Conservation (phyloP, 2,113 vertebrate species). For the Indri indri region DNA sequence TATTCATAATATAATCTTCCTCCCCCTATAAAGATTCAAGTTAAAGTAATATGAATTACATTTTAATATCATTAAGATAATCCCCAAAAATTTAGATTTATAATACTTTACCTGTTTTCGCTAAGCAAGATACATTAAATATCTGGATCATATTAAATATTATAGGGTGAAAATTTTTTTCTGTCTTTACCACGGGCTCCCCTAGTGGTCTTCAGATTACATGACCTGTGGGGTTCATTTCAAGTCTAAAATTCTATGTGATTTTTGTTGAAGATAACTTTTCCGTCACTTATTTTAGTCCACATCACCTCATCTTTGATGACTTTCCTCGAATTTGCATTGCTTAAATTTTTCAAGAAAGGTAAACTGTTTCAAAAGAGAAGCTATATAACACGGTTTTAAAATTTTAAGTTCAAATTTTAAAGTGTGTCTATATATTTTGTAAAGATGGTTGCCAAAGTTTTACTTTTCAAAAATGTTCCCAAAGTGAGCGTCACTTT, state of each 20-base stretch:
- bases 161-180: not conserved
- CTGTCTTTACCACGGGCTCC: not conserved
- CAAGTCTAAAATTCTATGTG: not conserved
- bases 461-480: slow-evolving; percentile 53
- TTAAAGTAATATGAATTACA: slow-evolving; percentile 16
- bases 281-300: not conserved
- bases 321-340: not conserved
- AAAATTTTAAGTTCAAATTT: slow-evolving; percentile 21
- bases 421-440: not conserved
- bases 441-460: not conserved
- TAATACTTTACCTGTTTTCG: not conserved
- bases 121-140: not conserved
- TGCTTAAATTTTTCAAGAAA: slow-evolving; percentile 50
- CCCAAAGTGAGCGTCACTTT: not conserved
- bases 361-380: not conserved
- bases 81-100: not conserved
- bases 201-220: not conserved
- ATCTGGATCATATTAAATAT: slow-evolving; percentile 22
- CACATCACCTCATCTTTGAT: slow-evolving; percentile 16
- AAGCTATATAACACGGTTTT: not conserved
- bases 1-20: not conserved
- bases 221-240: not conserved
- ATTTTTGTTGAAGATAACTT: slow-evolving; percentile 1
- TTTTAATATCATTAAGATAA: slow-evolving; percentile 31
- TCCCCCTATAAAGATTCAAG: not conserved